Base-by-base conservation (phyloP, 64 coral and sea anemone species). In the Acropora tenuis region DNA sequence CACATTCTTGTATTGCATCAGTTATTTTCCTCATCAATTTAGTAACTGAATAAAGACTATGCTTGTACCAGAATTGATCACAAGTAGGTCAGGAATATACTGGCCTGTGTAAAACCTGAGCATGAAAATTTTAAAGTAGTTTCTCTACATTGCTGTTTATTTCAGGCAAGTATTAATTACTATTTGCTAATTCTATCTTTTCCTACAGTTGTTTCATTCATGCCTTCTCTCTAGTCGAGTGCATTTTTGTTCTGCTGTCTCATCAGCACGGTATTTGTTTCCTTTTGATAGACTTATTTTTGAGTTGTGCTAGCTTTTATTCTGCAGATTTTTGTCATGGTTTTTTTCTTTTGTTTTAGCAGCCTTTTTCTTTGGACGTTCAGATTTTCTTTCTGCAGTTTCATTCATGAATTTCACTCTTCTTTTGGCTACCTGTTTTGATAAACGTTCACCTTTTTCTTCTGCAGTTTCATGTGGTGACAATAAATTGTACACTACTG, bases 1-100 rank as follows among this genome's bases (percentile, higher is more conserved):
- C 40, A 40, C 84, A 87, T 74, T 11, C 47, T 47, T 11, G 1
- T 40, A 74, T 15, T 10, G 84, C 84, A 44, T 47, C 63, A 87
- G 75, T 87, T 72, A 46, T 13, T 48, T 72, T 17, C 8, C 50
- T 48, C 44, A 69, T 69, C 68, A 87, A 5, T 17, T 45, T 73
- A n/a, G 68, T 47, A 50, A 52, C 69, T 87, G 40, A 15, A 71
- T 47, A 1, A 87, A 87, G 44, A 74, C 68, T 87, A 41, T 74
- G 84, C 41, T 87, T 87, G 69, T 87, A 87, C 67, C 69, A 87
- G 6, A 74, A 57, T 74, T 87, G 84, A 74, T 87, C 65, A 87
- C 68, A 87, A 87, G 42, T 66, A 66, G 61, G 2, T 0, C 61
- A 66, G 61, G 61, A 66, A 66, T 66, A 1, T 66, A 66, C 61